Percentiles rank a stretch among this genome's conserved stretches.
Evolutionary conservation across 2,113 vertebrate genomes (phyloP).

Genomic region (Rhabdornis inornatus): DNA sequence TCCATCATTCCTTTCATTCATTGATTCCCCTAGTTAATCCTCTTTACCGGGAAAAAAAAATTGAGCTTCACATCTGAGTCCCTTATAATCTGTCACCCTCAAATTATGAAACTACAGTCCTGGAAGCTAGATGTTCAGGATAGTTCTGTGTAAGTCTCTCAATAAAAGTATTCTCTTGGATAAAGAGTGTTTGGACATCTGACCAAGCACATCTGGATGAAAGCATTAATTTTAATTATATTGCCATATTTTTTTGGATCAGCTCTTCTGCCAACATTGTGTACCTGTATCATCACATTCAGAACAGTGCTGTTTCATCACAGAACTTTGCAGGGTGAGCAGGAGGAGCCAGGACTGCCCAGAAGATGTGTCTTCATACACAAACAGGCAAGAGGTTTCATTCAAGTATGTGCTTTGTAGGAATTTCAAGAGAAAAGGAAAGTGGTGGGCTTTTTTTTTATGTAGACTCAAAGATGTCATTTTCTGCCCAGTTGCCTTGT

Average conservation of each 20-base stretch:
- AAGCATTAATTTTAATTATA: background rate
- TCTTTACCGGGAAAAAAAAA: background rate
- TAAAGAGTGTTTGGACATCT: background rate
- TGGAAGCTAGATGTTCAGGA: background rate
- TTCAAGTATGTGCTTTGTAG: background rate
- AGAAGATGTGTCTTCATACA: background rate
- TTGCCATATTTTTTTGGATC: background rate
- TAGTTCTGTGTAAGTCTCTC: background rate
- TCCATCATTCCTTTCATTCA: background rate
- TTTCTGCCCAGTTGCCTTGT: background rate
- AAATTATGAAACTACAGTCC: background rate
- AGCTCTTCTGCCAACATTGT: background rate
- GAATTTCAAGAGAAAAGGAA: background rate
- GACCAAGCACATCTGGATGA: background rate
- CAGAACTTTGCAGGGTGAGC: background rate
- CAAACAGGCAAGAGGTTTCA: background rate
- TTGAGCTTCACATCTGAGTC: background rate
- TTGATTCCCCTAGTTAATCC: constrained; percentile 28
- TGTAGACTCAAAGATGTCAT: background rate
- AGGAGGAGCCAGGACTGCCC: background rate
- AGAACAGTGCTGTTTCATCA: background rate
- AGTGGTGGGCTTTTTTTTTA: rapidly evolving
- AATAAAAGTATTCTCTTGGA: background rate
- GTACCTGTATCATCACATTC: background rate
- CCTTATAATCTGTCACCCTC: background rate